phyloP scores from a whole-genome alignment of 2,113 vertebrate genomes.

The Micromys minutus region DNA sequence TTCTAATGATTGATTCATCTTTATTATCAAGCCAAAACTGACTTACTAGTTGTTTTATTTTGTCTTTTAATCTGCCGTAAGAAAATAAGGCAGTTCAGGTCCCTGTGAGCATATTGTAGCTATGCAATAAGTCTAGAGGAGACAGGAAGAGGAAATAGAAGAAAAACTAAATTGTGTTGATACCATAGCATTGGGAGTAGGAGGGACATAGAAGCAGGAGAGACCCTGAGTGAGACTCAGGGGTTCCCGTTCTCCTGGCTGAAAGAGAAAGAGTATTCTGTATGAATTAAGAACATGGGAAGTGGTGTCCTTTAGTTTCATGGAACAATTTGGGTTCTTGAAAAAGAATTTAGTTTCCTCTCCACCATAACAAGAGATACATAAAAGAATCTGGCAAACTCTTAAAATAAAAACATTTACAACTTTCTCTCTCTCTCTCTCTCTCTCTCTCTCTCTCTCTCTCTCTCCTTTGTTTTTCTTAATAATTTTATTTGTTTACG shows the following conservation, averaged over 20 bases:
- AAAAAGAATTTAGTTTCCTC: not conserved
- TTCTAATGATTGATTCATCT: not conserved
- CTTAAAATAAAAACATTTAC: not conserved
- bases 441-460: too few species aligned
- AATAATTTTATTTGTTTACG: too few species aligned
- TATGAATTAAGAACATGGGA: not conserved
- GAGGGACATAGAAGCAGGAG: not conserved
- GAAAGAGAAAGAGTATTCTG: not conserved
- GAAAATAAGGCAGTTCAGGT: constrained; percentile 1
- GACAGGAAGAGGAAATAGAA: not conserved
- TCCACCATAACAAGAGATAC: not conserved
- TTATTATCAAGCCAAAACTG: not conserved
- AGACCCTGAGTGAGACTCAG: not conserved
- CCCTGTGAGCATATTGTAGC: not conserved
- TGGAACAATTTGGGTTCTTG: not conserved
- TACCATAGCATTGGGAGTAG: not conserved
- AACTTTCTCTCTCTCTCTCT: not conserved
- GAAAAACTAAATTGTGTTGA: not conserved
- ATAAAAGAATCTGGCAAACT: not conserved
- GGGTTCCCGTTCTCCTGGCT: not conserved
- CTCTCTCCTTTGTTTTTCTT: not conserved
- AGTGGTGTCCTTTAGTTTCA: not conserved
- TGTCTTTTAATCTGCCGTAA: not conserved
- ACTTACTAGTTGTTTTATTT: not conserved
- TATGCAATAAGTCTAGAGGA: not conserved